Evolutionary conservation across 2,888 invertebrate species (phyloP).

Genomic region (Cheilosia soror): DNA sequence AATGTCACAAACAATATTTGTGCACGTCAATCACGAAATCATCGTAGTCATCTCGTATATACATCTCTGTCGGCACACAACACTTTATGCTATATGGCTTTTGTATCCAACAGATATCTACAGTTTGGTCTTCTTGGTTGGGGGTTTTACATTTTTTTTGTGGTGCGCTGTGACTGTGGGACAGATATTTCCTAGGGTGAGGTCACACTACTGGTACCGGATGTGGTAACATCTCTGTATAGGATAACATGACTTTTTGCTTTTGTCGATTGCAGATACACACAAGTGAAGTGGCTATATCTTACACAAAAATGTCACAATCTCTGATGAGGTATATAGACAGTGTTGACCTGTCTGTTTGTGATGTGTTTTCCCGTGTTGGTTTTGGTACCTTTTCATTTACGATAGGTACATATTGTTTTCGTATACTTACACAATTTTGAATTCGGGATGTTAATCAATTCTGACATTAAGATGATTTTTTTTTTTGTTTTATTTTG

Average conservation of each 20-base stretch:
- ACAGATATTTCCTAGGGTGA: slow-evolving; percentile 29
- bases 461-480: no score
- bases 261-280: slow-evolving; percentile 60
- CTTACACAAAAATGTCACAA: slow-evolving; percentile 57
- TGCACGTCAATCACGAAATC: slow-evolving; percentile 74
- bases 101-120: slow-evolving; percentile 34
- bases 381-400: neutral
- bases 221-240: slow-evolving; percentile 39
- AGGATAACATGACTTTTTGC: slow-evolving; percentile 65
- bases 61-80: slow-evolving; percentile 12
- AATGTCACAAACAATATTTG: slow-evolving; percentile 74
- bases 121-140: slow-evolving; percentile 30
- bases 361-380: slow-evolving; percentile 25
- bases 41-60: slow-evolving; percentile 64
- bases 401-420: no score
- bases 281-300: slow-evolving; percentile 55
- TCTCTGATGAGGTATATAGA: slow-evolving; percentile 45
- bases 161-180: slow-evolving; percentile 25
- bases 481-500: no score
- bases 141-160: slow-evolving; percentile 8
- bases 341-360: slow-evolving; percentile 63
- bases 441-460: no score
- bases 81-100: slow-evolving; percentile 6
- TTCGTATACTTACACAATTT: no score
- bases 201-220: neutral